Conservation (phyloP, 2,888 invertebrate genomes). For the Aleiodes leptofemur region DNA sequence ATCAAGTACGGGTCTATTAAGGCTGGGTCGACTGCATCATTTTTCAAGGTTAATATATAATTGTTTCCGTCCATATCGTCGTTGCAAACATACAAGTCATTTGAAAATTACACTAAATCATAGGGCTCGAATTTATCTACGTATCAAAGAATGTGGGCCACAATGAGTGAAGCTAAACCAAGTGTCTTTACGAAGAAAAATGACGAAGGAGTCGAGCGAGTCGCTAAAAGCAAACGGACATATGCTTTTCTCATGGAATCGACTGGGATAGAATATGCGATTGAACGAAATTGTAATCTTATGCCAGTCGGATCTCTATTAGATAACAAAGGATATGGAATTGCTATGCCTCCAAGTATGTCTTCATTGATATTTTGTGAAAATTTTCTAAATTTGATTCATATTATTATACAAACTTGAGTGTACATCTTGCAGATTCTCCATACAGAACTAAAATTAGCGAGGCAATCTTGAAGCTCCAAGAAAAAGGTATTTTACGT, state of each 20-base stretch:
- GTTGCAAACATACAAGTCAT: neutral
- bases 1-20: constrained; percentile 97
- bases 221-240: constrained; percentile 87
- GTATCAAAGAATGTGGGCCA: constrained; percentile 96
- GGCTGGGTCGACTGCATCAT: constrained; percentile 95
- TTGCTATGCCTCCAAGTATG: constrained; percentile 94
- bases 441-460: constrained; percentile 88
- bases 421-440: constrained; percentile 78
- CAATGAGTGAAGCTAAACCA: constrained; percentile 93
- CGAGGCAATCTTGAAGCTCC: constrained; percentile 91
- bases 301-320: constrained; percentile 94
- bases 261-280: constrained; percentile 95
- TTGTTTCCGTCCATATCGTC: constrained; percentile 73
- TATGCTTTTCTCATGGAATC: constrained; percentile 99
- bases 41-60: constrained; percentile 83
- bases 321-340: constrained; percentile 96
- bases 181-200: constrained; percentile 91
- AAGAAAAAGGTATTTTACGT: constrained; percentile 90
- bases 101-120: too few species aligned
- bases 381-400: neutral
- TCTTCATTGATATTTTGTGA: constrained; percentile 46
- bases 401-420: neutral
- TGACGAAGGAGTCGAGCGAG: constrained; percentile 93
- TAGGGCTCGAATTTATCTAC: constrained; percentile 95
- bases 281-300: constrained; percentile 92